Evolutionary conservation across 2,888 invertebrate species (phyloP), one percentile per base, ranked within the genome.

Genomic region (Cynaeus angustus): DNA sequence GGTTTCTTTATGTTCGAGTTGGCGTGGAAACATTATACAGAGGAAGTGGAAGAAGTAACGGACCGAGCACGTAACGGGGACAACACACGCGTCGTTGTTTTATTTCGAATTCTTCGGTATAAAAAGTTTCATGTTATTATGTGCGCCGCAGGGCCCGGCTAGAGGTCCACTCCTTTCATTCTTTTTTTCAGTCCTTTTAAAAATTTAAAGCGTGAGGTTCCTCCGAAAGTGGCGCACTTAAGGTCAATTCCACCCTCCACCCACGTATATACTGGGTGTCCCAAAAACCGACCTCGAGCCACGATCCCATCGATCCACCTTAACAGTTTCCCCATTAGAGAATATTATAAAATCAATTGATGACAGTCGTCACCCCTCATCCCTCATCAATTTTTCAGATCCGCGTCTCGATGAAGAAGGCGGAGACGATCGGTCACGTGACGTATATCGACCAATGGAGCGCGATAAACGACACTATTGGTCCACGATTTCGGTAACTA

Each of bases 401-500:
- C 43, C 41, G 30, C 14, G 16, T 43, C 50, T 52, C 30, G 26
- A n/a, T 61, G 30, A 61, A 45, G 21, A n/a, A 52, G 61, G 59
- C 26, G 52, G 9, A 52, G n/a, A 41, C 14, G 12, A 1, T 21
- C 3, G 10, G 10, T 26, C 59, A 53, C 48, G 50, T 64, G 62
- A 37, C 46, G 10, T n/a, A 30, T 7, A 37, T 5, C 37, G 45
- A 26, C 73, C 73, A 71, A 71, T 71, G 30, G 52, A 7, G 14
- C 3, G 33, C 12, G 10, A 2, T 3, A 16, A 7, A 8, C 4
- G 28, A 46, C 50, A 69, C 62, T 41, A 73, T 73, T 73, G 73
- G 73, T 73, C 73, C 73, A 73, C 73, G 73, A 73, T 71, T 71
- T 65, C 67, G 50, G 16, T 43, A 41, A 37, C 12, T 41, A 10